Evolutionary conservation across 1,140 invertebrate species (phyloP).

Genomic region (Carcinoscorpius rotundicauda): DNA sequence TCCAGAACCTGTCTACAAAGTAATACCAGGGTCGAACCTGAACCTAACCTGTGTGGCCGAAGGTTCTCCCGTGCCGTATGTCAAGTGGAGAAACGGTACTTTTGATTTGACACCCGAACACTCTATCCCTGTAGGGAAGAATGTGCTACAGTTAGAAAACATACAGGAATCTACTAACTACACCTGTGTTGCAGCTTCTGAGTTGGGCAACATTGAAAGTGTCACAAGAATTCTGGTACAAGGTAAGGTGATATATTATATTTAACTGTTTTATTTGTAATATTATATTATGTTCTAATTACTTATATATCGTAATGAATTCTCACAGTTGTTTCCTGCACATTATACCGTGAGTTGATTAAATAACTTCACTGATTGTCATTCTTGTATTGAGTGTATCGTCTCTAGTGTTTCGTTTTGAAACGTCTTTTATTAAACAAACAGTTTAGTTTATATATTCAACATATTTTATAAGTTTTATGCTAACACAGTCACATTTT

Average conservation of each 20-base stretch:
- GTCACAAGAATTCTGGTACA: constrained; percentile 83
- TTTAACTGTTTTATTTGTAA: no score
- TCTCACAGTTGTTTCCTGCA: no score
- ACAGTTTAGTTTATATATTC: no score
- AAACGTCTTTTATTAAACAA: no score
- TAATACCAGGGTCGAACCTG: constrained; percentile 74
- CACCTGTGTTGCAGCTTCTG: constrained; percentile 90
- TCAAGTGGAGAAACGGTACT: constrained; percentile 85
- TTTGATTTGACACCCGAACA: constrained; percentile 58
- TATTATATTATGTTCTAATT: no score
- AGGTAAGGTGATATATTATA: constrained; percentile 50
- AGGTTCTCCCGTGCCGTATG: constrained; percentile 92
- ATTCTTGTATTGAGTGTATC: no score
- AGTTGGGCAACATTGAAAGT: constrained; percentile 78
- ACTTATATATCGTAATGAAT: no score
- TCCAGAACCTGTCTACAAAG: constrained; percentile 65
- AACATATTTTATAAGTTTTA: no score
- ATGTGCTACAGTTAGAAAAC: constrained; percentile 70
- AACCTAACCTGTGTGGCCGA: constrained; percentile 93
- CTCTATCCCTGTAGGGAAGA: constrained; percentile 42
- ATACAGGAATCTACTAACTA: constrained; percentile 84
- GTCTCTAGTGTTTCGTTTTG: no score
- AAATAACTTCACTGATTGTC: no score
- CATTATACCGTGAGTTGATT: no score
- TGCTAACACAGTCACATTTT: no score